Base-by-base conservation (phyloP, 2,888 invertebrate species). In the Plebejus melissa region DNA sequence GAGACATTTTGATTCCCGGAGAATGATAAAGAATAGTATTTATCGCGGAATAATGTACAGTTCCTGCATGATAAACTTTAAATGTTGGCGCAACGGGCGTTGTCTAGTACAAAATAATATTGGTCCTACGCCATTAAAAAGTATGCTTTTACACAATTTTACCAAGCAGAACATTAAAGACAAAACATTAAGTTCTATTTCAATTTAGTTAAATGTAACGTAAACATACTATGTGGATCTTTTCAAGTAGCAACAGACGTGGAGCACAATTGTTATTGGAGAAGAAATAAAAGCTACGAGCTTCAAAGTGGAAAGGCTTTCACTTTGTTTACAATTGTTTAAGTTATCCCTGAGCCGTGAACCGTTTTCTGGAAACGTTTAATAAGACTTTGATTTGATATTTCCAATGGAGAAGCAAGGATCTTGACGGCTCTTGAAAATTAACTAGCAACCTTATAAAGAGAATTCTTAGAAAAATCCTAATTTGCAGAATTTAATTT, bases 251-350 rank as follows among this genome's bases (percentile, higher is more conserved):
- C 41, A 70, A 41, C 38, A 41, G 38, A 69, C 69, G n/a, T 22
- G n/a, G 22, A 41, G 50, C 11, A 28, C 70, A 11, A 50, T 71
- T 71, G 16, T 72, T 72, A 50, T 72, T 32, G 72, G 46, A 72
- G 28, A 46, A 72, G 32, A 72, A 50, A 50, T 50, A 50, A 72
- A 72, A 72, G 72, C 54, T 32, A 22, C 54, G 72, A 72, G 72
- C 36, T 54, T 72, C 72, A 50, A 72, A 72, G 72, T 28, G 54
- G 54, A 72, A 71, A 28, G 72, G 72, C 54, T 72, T 72, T 28
- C 16, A 72, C 32, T 72, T 72, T 72, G 72, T 72, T 72, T 50
- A 50, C 50, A 72, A 54, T 72, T 54, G 72, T 72, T 32, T 32
- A 72, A 54, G 28, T 72, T 50, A 50, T 54, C 32, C 54, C 54